Conservation (phyloP, 2,797 vertebrate genomes). For the Hirundo rustica region DNA sequence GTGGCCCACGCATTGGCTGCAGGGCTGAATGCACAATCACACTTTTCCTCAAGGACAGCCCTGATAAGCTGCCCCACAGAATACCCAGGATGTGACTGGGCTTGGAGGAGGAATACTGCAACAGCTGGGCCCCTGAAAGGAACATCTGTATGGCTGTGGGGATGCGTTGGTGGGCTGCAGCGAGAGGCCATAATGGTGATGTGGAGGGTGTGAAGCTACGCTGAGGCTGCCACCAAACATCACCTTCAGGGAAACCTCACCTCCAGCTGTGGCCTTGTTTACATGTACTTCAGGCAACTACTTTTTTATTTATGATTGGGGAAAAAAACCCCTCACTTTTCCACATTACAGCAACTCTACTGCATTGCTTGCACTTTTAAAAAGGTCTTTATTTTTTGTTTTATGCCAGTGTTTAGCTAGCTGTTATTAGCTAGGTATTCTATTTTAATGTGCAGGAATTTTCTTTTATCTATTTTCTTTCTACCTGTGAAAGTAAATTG, state of each 20-base stretch:
- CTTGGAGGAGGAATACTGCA: background rate
- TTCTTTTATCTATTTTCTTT: background rate
- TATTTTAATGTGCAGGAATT: background rate
- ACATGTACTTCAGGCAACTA: background rate
- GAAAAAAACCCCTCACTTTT: background rate
- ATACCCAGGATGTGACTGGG: background rate
- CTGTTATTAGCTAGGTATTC: background rate
- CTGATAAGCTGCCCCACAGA: background rate
- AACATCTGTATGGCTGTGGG: background rate
- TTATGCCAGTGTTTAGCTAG: background rate
- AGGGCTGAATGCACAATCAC: background rate
- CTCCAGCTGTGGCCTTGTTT: background rate
- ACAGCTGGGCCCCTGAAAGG: background rate
- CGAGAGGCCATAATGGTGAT: background rate
- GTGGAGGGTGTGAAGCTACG: accelerated
- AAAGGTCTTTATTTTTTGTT: background rate
- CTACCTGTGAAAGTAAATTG: background rate
- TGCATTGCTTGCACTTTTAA: background rate
- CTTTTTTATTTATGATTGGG: background rate
- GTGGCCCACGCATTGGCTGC: background rate
- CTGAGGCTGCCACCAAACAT: background rate
- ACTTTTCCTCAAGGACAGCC: background rate
- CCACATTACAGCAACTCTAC: background rate
- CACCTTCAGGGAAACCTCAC: background rate
- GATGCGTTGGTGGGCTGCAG: background rate